Percentiles rank a stretch among this genome's conserved stretches.
Evolutionary conservation across 2,113 vertebrate species (phyloP).

Genomic region (Syngnathus floridae): DNA sequence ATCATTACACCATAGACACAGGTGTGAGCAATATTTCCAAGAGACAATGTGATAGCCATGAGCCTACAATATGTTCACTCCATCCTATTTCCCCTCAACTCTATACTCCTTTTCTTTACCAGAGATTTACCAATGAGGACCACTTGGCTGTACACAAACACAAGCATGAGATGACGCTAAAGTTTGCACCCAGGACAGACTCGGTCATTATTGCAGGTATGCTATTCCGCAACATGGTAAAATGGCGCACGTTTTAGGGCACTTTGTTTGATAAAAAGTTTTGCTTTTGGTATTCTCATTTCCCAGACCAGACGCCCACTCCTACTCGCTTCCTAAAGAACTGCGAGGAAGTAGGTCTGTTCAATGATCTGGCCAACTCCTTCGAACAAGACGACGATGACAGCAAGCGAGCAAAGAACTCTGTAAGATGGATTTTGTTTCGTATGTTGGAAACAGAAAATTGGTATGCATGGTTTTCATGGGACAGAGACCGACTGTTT

Average conservation of each 20-base stretch:
- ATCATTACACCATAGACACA: no score
- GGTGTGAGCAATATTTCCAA: constrained; percentile 15
- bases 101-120: constrained; percentile 32
- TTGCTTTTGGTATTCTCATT: constrained; percentile 33
- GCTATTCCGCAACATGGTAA: background rate
- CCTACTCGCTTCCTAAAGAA: constrained; percentile 97
- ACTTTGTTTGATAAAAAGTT: background rate
- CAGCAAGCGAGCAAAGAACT: constrained; percentile 78
- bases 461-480: no score
- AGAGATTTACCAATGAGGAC: constrained; percentile 99
- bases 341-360: constrained; percentile 96
- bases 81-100: constrained; percentile 4
- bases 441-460: background rate
- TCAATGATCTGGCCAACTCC: constrained; percentile 91
- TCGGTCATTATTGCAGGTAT: constrained; percentile 96
- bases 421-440: constrained; percentile 58
- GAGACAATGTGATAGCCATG: constrained; percentile 40
- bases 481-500: no score
- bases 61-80: background rate
- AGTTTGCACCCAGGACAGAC: constrained; percentile 91
- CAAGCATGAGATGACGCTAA: constrained; percentile 98
- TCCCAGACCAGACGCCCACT: constrained; percentile 93
- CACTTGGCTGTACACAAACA: constrained; percentile 98
- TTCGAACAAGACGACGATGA: constrained; percentile 96
- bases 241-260: background rate